Evolutionary conservation across 2,888 invertebrate genomes (phyloP), one percentile per base, ranked within the genome.

Genomic region (Pandemis heparana): DNA sequence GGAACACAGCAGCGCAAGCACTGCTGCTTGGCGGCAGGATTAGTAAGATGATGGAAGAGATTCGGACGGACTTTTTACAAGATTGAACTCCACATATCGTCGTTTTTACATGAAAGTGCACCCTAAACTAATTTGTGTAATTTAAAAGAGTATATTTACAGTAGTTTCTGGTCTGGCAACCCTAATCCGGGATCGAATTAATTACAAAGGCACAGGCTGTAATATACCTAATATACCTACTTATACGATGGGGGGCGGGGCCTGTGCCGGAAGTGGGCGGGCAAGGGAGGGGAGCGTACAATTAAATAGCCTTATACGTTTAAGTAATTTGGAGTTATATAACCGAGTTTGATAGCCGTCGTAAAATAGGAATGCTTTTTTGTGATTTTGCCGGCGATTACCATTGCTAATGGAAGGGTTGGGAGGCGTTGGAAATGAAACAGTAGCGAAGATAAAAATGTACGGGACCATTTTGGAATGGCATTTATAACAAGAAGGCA

Each of bases 121-220:
- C 41, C 9, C 7, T 41, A 6, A 41, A 9, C 41, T 7, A n/a
- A 48, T 48, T 48, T 14, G 14, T 12, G n/a, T 6, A 48, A 48
- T 7, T n/a, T 48, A 6, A n/a, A 6, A 48, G 14, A 48, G 1
- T 48, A n/a, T 48, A 48, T 48, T 48, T 48, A 48, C n/a, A n/a
- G 48, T 48, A 48, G 48, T 53, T 16, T 53, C 8, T 12, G n/a
- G 23, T 23, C n/a, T 56, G 56, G 23, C 56, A 56, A 56, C 56
- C 56, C 56, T 56, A 1, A 12, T 56, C 77, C 79, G 79, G 84
- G 86, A 87, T 88, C 85, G 87, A 89, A 89, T 89, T 89, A 89
- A 89, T 89, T 89, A 90, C 87, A 85, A 77, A 62, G 14, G 59
- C 59, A 16, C 18, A 56, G 51, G 16, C 51, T 53, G 68, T 69